Conservation (phyloP, 2,888 invertebrate species). For the Ceratothoa steindachneri region DNA sequence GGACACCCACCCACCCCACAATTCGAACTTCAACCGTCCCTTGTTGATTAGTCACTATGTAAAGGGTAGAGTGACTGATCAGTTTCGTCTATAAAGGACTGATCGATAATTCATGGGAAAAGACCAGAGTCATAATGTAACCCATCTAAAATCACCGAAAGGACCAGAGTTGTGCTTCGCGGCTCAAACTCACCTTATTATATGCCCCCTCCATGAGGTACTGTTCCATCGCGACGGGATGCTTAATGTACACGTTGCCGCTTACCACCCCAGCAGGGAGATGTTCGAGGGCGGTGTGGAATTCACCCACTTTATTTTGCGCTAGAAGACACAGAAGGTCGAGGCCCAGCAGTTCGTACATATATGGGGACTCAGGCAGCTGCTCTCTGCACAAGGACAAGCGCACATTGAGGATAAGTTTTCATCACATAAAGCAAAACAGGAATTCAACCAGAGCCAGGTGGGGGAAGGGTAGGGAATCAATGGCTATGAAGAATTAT, state of each 20-base stretch:
- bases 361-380: conserved; percentile 84
- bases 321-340: conserved; percentile 89
- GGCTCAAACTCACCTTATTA: conserved; percentile 84
- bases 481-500: no score
- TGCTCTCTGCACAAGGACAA: conserved; percentile 61
- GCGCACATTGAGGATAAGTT: background rate
- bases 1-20: no score
- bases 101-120: no score
- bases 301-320: conserved; percentile 94
- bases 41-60: no score
- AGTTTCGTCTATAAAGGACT: no score
- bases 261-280: conserved; percentile 86
- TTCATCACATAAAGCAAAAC: background rate
- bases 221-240: conserved; percentile 92
- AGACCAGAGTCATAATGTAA: no score
- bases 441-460: no score
- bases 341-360: conserved; percentile 88
- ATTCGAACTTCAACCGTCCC: no score
- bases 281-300: conserved; percentile 94
- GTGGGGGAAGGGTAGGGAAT: no score
- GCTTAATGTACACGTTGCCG: conserved; percentile 82
- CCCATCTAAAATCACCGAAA: no score
- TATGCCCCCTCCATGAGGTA: conserved; percentile 99
- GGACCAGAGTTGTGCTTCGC: no score
- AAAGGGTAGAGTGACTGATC: no score